These are phyloP conservation scores for Aphodius sticticus DNA, from an alignment of 2,888 invertebrate genomes.

Conservation along the genomic window DNA sequence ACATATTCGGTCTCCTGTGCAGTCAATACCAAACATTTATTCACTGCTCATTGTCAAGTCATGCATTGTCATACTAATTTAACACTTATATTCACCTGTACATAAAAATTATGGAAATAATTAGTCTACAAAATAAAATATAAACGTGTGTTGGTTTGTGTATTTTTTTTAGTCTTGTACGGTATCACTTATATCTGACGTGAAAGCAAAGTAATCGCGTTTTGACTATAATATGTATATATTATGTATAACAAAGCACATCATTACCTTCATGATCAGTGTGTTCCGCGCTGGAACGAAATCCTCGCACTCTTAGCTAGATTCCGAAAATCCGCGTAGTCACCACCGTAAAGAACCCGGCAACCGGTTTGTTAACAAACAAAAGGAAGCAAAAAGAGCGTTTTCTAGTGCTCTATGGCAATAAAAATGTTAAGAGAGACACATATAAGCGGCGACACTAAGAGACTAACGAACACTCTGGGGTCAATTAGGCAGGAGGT, in stretches of 20 bases:
- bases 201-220: too few species aligned
- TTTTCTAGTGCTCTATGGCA: background rate
- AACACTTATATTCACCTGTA: too few species aligned
- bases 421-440: background rate
- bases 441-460: slow-evolving; percentile 4
- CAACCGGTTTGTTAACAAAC: background rate
- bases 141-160: too few species aligned
- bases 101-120: too few species aligned
- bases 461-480: background rate
- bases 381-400: background rate
- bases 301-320: background rate
- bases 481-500: background rate
- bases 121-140: too few species aligned
- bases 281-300: background rate
- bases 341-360: too few species aligned
- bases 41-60: too few species aligned
- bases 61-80: too few species aligned
- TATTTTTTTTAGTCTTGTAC: too few species aligned
- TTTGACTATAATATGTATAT: background rate
- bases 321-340: background rate
- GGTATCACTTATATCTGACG: too few species aligned
- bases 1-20: too few species aligned
- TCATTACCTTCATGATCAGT: background rate
- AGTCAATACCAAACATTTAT: too few species aligned
- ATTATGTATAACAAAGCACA: background rate